A percentile compares a stretch with the other conserved stretches of the same genome.
phyloP scores from a whole-genome alignment of 2,113 vertebrate species.

The Corythornis cristatus region DNA sequence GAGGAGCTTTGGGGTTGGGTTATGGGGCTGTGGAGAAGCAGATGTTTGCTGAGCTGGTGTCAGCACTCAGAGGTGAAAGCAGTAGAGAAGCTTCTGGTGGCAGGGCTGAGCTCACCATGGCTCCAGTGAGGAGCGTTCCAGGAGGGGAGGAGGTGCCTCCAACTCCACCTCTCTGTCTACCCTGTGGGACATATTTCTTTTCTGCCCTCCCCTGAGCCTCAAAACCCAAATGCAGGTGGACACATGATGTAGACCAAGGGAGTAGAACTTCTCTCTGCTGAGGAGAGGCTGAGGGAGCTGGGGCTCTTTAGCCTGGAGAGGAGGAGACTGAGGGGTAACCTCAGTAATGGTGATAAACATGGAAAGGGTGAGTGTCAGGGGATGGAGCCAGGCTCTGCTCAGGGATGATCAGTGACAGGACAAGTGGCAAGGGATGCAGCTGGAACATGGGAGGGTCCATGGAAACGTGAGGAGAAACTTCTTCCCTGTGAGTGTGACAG shows the following conservation, averaged over 20 bases:
- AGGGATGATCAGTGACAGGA: too few relatives aligned
- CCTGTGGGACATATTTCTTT: accelerated
- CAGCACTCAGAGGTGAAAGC: not conserved
- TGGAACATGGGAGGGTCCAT: too few relatives aligned
- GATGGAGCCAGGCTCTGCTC: too few relatives aligned
- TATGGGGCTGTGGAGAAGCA: not conserved
- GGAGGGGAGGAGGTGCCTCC: not conserved
- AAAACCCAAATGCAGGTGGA: not conserved
- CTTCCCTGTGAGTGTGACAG: too few relatives aligned
- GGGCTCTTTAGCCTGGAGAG: too few relatives aligned
- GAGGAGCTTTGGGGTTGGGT: not conserved
- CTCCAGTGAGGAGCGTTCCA: not conserved
- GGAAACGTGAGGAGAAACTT: too few relatives aligned
- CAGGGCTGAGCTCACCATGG: not conserved
- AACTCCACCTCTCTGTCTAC: not conserved
- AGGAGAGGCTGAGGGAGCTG: too few relatives aligned
- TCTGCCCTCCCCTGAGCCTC: not conserved
- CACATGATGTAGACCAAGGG: not conserved
- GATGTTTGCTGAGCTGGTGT: accelerated
- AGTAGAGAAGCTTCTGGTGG: not conserved
- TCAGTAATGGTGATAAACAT: too few relatives aligned
- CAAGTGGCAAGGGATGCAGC: too few relatives aligned
- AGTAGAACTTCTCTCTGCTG: too few relatives aligned
- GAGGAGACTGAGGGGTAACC: too few relatives aligned
- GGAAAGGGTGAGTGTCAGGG: too few relatives aligned